These are phyloP conservation scores for Gryllus longicercus DNA, from an alignment of 2,888 invertebrate species.

Conservation along the genomic window DNA sequence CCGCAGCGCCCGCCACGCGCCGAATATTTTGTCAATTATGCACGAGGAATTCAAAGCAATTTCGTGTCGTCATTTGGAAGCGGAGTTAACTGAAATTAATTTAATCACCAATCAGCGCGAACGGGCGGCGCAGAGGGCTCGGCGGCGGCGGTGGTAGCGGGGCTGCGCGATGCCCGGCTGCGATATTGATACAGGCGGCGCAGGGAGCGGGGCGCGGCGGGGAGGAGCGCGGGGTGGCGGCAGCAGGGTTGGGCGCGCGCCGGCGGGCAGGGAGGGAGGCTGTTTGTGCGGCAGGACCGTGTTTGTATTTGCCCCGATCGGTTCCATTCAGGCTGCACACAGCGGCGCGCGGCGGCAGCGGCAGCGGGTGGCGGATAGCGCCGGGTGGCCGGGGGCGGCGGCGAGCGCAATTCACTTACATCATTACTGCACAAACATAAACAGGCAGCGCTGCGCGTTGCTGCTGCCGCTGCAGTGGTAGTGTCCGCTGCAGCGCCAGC, in stretches of 20 bases:
- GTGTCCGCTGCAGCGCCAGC: neutral
- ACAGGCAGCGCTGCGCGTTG: neutral
- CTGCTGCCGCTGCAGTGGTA: neutral
- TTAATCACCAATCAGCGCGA: slow-evolving; percentile 11
- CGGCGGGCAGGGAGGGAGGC: neutral
- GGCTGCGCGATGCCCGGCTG: neutral
- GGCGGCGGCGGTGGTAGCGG: neutral
- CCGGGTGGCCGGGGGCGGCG: neutral
- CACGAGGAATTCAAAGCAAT: slow-evolving; percentile 7
- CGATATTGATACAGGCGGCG: neutral
- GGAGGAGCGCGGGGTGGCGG: neutral
- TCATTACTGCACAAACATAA: slow-evolving; percentile 10
- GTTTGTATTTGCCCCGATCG: slow-evolving; percentile 2
- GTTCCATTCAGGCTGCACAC: slow-evolving; percentile 17
- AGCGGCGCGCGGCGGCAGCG: neutral
- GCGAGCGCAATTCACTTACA: slow-evolving; percentile 17
- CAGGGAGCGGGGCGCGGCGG: neutral
- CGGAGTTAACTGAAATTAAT: slow-evolving; percentile 17
- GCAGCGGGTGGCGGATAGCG: neutral
- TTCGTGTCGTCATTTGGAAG: slow-evolving; percentile 17
- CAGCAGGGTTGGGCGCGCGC: neutral
- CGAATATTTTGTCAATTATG: slow-evolving; percentile 17
- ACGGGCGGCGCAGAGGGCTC: neutral
- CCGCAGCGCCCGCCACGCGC: neutral
- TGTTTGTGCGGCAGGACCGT: neutral